Evolutionary conservation across 92 coral and sea anemone species (phyloP).

Genomic region (Palythoa caribaeorum): DNA sequence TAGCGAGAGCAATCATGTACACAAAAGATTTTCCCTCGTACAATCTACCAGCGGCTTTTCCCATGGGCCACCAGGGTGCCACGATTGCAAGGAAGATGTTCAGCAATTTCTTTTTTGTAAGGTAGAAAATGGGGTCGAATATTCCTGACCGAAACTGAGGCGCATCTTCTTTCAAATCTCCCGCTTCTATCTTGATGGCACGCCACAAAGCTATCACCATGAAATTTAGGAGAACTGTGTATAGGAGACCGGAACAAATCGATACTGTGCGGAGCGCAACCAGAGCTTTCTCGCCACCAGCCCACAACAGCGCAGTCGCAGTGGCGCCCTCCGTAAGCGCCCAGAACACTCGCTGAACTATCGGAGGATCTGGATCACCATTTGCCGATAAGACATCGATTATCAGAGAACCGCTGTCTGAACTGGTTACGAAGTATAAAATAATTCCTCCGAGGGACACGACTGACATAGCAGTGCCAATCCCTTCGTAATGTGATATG

Average conservation of each 20-base stretch:
- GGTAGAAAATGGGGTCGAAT: constrained; percentile 62
- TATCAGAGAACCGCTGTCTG: constrained; percentile 92
- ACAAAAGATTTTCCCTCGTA: constrained; percentile 48
- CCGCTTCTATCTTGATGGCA: constrained; percentile 74
- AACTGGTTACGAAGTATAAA: constrained; percentile 93
- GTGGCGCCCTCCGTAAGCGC: constrained; percentile 93
- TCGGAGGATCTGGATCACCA: constrained; percentile 89
- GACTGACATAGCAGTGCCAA: constrained; percentile 68
- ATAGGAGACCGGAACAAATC: constrained; percentile 77
- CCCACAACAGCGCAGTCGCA: constrained; percentile 85
- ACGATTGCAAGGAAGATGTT: constrained; percentile 64
- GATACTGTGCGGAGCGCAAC: constrained; percentile 79
- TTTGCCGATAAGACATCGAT: constrained; percentile 91
- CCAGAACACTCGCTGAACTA: constrained; percentile 88
- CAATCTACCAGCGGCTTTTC: constrained; percentile 74
- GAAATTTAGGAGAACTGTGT: constrained; percentile 73
- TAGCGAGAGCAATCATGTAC: constrained; percentile 73
- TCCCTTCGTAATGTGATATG: constrained; percentile 75
- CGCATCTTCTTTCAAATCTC: constrained; percentile 72
- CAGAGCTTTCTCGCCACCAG: constrained; percentile 78
- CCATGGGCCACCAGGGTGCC: constrained; percentile 80
- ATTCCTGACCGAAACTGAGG: constrained; percentile 62
- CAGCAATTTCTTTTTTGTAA: constrained; percentile 11
- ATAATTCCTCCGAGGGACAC: constrained; percentile 74
- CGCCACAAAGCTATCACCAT: constrained; percentile 84